Base-by-base conservation (phyloP, 1,140 invertebrate species). In the Drosophila pruinosa region DNA sequence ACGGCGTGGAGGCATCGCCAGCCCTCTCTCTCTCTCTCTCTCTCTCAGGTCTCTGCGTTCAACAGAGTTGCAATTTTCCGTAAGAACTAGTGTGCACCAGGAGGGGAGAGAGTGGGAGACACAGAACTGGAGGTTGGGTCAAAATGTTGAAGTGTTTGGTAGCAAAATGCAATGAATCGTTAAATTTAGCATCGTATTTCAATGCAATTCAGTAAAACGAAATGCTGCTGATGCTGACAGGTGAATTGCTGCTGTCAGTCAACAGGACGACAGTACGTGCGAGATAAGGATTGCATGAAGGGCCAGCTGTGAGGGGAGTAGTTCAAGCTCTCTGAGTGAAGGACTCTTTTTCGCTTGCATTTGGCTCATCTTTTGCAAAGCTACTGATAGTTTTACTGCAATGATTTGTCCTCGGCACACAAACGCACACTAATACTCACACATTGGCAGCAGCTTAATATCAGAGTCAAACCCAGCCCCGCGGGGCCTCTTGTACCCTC, bases 161-260 rank as follows among this genome's bases (percentile, higher is more conserved):
- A 61, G 41, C 53, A 48, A 78, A 86, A 88, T 86, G 82, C 82
- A 86, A 88, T 86, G 82, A 86, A 86, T 86, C 82, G 82, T 88
- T 86, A 86, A 86, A 88, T 88, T 86, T 86, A 86, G 82, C 82
- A 88, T 86, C 82, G 78, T 75, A 86, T 86, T 86, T 86, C 82
- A 86, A 86, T 86, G 82, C 82, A 78, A 88, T 86, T 82, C 82
- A 81, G 78, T 75, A 58, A 71, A 82, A 81, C 78, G 78, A 73
- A 81, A 80, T 62, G 36, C 50, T 72, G 47, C 45, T 58, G 26
- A 26, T 85, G 80, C 81, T 86, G 82, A 86, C 82, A 86, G 82
- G 82, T 86, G 82, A 86, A 86, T 88, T 86, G 75, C 74, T 78
- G 78, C 82, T 88, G 82, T 88, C 81, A 81, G 82, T 88, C 78